Base-by-base conservation (phyloP, 1,140 invertebrate genomes). In the Alviniconcha marisindica region DNA sequence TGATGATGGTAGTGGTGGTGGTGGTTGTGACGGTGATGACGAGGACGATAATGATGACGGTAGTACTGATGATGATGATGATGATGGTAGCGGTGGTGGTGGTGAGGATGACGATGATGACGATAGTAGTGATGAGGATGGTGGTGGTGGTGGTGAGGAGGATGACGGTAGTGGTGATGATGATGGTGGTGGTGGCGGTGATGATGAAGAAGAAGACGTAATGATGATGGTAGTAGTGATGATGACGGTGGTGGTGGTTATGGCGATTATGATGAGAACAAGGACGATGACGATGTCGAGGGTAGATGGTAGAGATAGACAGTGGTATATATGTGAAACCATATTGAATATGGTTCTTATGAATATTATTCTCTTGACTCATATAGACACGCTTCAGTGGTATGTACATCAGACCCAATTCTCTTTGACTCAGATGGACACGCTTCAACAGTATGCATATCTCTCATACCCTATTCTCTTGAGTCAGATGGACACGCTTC, bases 11-110 rank as follows among this genome's bases (percentile, higher is more conserved):
- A 36, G 40, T 76, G 44, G 40, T 76, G 44, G 40, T 42, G 44
- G 40, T 42, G 44, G 40, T 76, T n/a, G 40, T 76, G 44, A n/a
- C 42, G 44, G 24, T 76, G 44, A 12, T 76, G 44, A 21, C 42
- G 40, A 42, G 28, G 63, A 66, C 0, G n/a, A 66, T 66, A 33
- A 66, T 33, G 63, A 33, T 66, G 18, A 33, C 18, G 63, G 24
- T 66, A 33, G 15, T 66, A 31, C 31, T 33, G 60, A 21, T 7
- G 28, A 21, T 33, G n/a, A 33, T 76, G 44, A 31, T 76, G 44
- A 42, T 76, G 44, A 51, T 76, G 73, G 36, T 76, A 24, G 38
- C 40, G 44, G 38, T 76, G 33, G 66, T 69, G 33, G 12, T 33
- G 24, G 12, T 33, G 48, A 21, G 10, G 24, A 12, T 5, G 24